Percentiles rank a stretch among this genome's conserved stretches.
Conservation (phyloP, 2,888 invertebrate species). For the Lysandra bellargus region DNA sequence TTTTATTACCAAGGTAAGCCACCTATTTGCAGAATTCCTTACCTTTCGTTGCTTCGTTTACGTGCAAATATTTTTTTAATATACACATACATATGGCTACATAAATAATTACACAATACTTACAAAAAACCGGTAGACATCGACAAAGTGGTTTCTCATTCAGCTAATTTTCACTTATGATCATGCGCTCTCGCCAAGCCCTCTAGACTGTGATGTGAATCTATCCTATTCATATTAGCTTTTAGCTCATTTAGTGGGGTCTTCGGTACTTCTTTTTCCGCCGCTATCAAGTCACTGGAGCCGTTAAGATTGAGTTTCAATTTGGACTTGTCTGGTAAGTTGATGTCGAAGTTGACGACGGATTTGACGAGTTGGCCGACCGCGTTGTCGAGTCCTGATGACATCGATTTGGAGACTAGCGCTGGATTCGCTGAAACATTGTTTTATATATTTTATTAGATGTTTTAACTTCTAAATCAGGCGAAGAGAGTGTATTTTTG, state of each 20-base stretch:
- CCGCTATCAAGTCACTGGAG: constrained; percentile 57
- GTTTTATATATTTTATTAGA: too few relatives aligned
- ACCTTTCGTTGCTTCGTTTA: too few relatives aligned
- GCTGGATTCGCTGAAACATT: constrained; percentile 37
- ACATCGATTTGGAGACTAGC: constrained; percentile 57
- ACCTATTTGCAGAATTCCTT: too few relatives aligned
- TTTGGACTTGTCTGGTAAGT: constrained; percentile 48
- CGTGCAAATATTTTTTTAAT: too few relatives aligned
- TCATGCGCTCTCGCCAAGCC: constrained; percentile 47
- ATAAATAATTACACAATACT: neutral
- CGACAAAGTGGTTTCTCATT: neutral
- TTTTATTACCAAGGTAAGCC: too few relatives aligned
- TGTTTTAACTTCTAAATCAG: too few relatives aligned
- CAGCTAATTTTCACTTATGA: neutral
- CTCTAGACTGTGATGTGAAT: constrained; percentile 72
- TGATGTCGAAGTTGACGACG: constrained; percentile 60
- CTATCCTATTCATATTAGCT: constrained; percentile 75
- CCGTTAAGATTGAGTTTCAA: constrained; percentile 55
- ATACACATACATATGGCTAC: too few relatives aligned
- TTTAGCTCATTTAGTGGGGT: constrained; percentile 60
- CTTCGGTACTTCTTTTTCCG: constrained; percentile 53
- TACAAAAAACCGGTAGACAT: neutral
- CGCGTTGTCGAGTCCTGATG: constrained; percentile 55
- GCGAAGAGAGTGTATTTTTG: too few relatives aligned
- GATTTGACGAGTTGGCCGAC: constrained; percentile 49